phyloP scores from a whole-genome alignment of 2,113 vertebrate genomes.

The Callorhinus ursinus region DNA sequence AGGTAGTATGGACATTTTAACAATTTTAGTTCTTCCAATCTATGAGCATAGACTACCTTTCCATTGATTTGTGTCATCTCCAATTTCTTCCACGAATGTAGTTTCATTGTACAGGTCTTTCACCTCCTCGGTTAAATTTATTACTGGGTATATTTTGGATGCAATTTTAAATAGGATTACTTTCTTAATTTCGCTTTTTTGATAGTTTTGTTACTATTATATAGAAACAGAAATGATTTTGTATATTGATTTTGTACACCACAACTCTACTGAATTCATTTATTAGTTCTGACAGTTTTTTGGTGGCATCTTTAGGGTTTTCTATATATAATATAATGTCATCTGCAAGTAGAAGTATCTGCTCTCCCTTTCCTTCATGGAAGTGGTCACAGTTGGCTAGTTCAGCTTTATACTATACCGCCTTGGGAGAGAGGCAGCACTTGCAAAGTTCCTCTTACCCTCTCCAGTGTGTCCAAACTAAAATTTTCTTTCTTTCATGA shows the following conservation, averaged over 20 bases:
- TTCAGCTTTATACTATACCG: background rate
- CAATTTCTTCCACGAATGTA: background rate
- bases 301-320: background rate
- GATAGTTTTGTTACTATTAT: background rate
- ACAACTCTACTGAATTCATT: background rate
- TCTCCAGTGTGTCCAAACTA: background rate
- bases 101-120: background rate
- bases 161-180: background rate
- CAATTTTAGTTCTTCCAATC: background rate
- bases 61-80: background rate
- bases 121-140: background rate
- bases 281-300: background rate
- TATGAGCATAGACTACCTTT: background rate
- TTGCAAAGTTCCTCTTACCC: background rate
- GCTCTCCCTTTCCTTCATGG: background rate
- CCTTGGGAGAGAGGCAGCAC: background rate
- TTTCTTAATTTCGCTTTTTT: background rate
- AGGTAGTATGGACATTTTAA: background rate
- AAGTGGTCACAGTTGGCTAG: background rate
- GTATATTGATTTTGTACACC: background rate
- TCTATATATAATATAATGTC: background rate
- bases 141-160: background rate
- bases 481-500: background rate
- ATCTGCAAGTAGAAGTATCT: background rate
- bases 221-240: background rate